Evolutionary conservation across 1,140 invertebrate genomes (phyloP), one percentile per base, ranked within the genome.

Genomic region (Nasonia giraulti): DNA sequence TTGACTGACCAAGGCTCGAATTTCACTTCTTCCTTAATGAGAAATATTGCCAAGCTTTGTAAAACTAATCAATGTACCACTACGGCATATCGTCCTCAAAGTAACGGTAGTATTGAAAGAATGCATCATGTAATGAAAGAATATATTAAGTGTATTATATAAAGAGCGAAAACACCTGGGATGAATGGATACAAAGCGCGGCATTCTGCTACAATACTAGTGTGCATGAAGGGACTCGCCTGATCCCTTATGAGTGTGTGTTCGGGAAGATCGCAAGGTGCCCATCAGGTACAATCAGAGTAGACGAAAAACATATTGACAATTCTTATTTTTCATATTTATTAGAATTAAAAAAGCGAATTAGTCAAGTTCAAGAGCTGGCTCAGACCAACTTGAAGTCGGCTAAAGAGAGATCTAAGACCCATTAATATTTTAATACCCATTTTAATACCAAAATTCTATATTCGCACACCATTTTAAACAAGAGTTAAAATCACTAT

Each of bases 121-220:
- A 85, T 85, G 0, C 88, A 91, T 79, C 50, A 80, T 14, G 87
- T 88, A 0, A 47, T 91, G 20, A 71, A 23, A 2, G 86, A 88
- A 44, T 91, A 88, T 75, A 82, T 89, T 62, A 87, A 85, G 80
- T 82, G 87, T n/a, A n/a, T 74, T 90, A 88, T 50, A 77, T 87
- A 17, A 75, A 87, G 11, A 23, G 47, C 0, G 73, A 86, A 10
- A 86, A 89, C 11, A 84, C 91, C 75, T 94, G 92, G 92, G 89
- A 92, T 55, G 31, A 88, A 31, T 89, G 82, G 44, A 8, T 91
- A 1, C 27, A 27, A 77, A 2, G 86, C 55, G 88, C 89, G 0
- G 76, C 33, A 17, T 83, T 87, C 17, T 77, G 85, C 2, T 86
- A 87, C 20, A 86, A 86, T 31, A 86, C 85, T 0, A 84, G 87